Conservation (phyloP, 1,140 invertebrate genomes). For the Drosophila subpulchrella region DNA sequence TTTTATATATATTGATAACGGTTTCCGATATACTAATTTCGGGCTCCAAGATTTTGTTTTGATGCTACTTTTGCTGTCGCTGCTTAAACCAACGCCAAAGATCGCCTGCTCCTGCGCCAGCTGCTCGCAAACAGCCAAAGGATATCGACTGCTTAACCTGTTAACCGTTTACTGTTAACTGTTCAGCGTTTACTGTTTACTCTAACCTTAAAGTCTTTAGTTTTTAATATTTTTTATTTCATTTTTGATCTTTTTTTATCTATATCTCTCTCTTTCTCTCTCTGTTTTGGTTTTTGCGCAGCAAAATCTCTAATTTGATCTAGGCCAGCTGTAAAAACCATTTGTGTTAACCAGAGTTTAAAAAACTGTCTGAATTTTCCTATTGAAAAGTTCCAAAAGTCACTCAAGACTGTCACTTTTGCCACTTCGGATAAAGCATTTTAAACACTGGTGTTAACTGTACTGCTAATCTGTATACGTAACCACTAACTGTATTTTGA, state of each 20-base stretch:
- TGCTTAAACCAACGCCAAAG: conserved; percentile 44
- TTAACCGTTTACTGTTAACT: conserved; percentile 44
- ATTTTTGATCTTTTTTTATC: conserved; percentile 2
- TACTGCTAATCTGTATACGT: conserved; percentile 22
- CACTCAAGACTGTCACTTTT: too few relatives aligned
- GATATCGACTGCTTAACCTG: conserved; percentile 61
- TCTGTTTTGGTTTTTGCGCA: conserved; percentile 30
- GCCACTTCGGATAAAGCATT: background rate
- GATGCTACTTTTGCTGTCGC: conserved; percentile 39
- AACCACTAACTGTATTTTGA: conserved; percentile 39
- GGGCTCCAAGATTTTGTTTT: conserved; percentile 15
- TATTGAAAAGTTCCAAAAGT: too few relatives aligned
- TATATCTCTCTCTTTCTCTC: conserved; percentile 2
- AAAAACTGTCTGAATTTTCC: too few relatives aligned
- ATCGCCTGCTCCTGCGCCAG: conserved; percentile 51
- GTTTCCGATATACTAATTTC: conserved; percentile 1
- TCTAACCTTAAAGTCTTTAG: conserved; percentile 10
- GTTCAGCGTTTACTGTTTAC: conserved; percentile 48
- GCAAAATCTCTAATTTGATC: conserved; percentile 11
- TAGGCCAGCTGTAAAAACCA: conserved; percentile 37
- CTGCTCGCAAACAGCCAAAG: conserved; percentile 38
- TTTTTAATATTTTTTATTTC: conserved; percentile 10
- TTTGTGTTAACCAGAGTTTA: too few relatives aligned
- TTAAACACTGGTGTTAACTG: conserved; percentile 29
- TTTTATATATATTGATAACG: conserved; percentile 3